These are phyloP conservation scores for Mustela lutreola DNA, from an alignment of 2,113 vertebrate species.

Conservation along the genomic window DNA sequence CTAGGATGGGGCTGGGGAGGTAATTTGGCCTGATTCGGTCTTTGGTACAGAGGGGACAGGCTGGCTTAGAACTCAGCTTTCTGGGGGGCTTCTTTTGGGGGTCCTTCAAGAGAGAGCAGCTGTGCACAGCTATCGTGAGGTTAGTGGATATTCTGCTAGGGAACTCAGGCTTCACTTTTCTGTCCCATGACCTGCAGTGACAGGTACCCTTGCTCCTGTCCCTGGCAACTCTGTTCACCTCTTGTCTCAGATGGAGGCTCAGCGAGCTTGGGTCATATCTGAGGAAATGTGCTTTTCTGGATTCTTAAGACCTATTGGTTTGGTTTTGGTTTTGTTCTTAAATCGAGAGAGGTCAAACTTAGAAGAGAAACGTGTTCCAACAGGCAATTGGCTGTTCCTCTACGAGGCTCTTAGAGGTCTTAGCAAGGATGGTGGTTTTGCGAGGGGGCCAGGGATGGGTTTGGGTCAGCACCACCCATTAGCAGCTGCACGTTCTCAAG, in stretches of 20 bases:
- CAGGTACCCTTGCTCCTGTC: fast-evolving
- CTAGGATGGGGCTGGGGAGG: background rate
- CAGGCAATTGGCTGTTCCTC: background rate
- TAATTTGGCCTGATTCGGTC: background rate
- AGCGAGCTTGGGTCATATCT: background rate
- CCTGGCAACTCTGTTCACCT: background rate
- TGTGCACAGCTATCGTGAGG: background rate
- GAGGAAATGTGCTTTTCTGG: background rate
- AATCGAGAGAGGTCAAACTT: constrained; percentile 6
- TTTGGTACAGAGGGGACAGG: background rate
- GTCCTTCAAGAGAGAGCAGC: background rate
- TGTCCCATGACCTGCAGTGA: background rate
- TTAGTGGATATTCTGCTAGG: background rate
- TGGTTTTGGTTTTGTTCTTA: background rate
- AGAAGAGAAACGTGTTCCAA: background rate
- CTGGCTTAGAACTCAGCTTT: constrained; percentile 8
- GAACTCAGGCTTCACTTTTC: background rate
- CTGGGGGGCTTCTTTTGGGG: background rate
- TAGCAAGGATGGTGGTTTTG: background rate
- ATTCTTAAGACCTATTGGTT: background rate
- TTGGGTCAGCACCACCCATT: background rate
- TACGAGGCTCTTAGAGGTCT: background rate
- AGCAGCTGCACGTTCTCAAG: background rate
- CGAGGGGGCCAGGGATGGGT: background rate
- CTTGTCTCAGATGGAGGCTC: background rate